Evolutionary conservation across 2,113 vertebrate genomes (phyloP), one percentile per base, ranked within the genome.

Genomic region (Oncorhynchus kisutch): DNA sequence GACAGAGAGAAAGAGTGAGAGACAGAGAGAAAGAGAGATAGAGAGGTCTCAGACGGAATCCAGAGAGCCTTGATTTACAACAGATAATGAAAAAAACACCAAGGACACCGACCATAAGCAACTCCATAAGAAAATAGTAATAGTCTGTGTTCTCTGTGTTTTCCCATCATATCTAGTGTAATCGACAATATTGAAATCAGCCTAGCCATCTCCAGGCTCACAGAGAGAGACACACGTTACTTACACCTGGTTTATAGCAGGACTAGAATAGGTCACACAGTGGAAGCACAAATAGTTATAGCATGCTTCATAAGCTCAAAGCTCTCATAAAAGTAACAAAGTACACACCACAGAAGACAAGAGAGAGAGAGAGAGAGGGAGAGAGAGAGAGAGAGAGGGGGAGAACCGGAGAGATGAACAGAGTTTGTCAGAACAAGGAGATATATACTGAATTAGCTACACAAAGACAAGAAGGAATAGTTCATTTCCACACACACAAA

Each of bases 81-180:
- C 34, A 34, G 64, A 67, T 39, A 66, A 20, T 31, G 70, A 49
- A 25, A 65, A 31, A 45, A 74, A 74, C 0, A 20, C 24, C 25
- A 57, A 49, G 49, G 48, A 71, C 70, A 71, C 51, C 1, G 13
- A 54, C 25, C 13, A 27, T 8, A 34, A 34, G 34, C 34, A 24
- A 57, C 39, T 16, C 70, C 68, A 72, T 69, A 1, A n/a, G 8
- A 7, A 31, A 5, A 48, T 34, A 69, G 31, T 45, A n/a, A 22
- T 22, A 34, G 79, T 73, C 76, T 49, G 39, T 2, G 1, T 67
- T 27, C 64, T 74, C 80, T 87, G 80, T 79, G 72, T 82, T 86
- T 86, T 86, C 86, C 86, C 82, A 84, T 92, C 81, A 84, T 54
- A 71, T 67, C 81, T 70, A 39, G 69, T 78, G 66, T 78, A 12